These are phyloP conservation scores for Cydia pomonella DNA, from an alignment of 1,140 invertebrate genomes.

Conservation along the genomic window DNA sequence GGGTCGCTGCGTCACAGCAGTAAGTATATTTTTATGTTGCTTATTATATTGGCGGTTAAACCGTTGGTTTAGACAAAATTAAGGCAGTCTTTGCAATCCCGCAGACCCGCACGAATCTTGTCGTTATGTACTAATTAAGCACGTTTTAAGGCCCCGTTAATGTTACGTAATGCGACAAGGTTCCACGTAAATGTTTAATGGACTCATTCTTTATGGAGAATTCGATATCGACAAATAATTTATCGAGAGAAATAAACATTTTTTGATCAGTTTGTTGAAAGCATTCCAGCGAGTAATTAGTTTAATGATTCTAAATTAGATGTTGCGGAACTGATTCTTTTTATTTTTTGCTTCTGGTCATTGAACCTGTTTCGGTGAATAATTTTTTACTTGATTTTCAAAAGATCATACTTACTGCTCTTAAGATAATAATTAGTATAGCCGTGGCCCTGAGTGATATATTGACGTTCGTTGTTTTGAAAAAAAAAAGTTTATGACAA, in stretches of 20 bases:
- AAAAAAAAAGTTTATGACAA: no score
- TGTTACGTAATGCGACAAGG: not conserved
- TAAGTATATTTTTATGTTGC: no score
- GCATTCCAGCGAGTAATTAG: constrained; percentile 6
- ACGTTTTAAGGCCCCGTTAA: not conserved
- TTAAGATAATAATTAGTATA: no score
- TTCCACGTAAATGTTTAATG: not conserved
- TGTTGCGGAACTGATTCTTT: not conserved
- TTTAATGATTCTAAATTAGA: not conserved
- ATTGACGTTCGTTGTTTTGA: no score
- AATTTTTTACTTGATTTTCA: not conserved
- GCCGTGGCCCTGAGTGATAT: no score
- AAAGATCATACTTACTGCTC: no score
- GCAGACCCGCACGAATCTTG: no score
- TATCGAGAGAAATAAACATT: not conserved
- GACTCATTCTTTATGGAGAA: not conserved
- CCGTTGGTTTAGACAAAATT: no score
- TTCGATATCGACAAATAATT: constrained; percentile 3
- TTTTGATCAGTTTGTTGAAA: not conserved
- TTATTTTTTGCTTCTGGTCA: not conserved
- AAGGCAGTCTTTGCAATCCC: not conserved
- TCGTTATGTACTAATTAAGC: constrained; percentile 4
- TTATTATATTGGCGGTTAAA: no score
- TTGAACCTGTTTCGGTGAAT: not conserved
- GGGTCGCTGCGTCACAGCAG: no score